Percentiles rank a stretch among this genome's conserved stretches.
phyloP scores from a whole-genome alignment of 2,797 vertebrate genomes.

The Phrynocephalus forsythii region DNA sequence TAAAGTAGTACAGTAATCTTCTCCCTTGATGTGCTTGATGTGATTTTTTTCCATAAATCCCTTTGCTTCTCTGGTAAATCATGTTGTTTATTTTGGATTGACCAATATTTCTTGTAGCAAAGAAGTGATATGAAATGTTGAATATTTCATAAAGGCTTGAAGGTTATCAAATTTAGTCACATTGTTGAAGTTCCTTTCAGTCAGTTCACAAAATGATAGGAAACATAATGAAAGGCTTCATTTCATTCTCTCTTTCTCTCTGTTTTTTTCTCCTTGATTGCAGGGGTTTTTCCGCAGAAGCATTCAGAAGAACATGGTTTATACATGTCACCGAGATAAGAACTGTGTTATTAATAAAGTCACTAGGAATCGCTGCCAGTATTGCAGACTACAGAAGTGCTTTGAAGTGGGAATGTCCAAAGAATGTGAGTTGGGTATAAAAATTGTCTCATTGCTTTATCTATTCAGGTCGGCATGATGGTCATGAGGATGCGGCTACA shows the following conservation, averaged over 20 bases:
- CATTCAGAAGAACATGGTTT: constrained; percentile 99
- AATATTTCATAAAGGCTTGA: constrained; percentile 63
- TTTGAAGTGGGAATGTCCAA: constrained; percentile 98
- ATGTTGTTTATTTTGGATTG: constrained; percentile 67
- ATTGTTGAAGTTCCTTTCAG: constrained; percentile 56
- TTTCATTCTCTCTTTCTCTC: constrained; percentile 44
- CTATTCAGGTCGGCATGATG: constrained; percentile 9
- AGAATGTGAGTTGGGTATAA: constrained; percentile 88
- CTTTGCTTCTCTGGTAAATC: constrained; percentile 56
- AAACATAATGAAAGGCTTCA: constrained; percentile 51
- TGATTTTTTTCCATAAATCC: neutral
- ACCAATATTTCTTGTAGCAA: constrained; percentile 60
- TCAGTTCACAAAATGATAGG: constrained; percentile 50
- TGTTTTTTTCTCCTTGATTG: constrained; percentile 57
- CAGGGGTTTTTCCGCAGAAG: constrained; percentile 99
- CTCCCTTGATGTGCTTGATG: too few species aligned
- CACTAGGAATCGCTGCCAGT: constrained; percentile 98
- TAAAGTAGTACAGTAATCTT: neutral
- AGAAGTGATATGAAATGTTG: constrained; percentile 63
- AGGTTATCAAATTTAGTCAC: constrained; percentile 57
- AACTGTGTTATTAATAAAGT: constrained; percentile 99
- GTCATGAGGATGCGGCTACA: neutral
- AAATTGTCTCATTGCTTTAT: constrained; percentile 47
- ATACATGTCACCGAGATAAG: constrained; percentile 96
- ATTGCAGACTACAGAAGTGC: constrained; percentile 97